Conservation (phyloP, 2,888 invertebrate species). For the Sinotaia quadrata region DNA sequence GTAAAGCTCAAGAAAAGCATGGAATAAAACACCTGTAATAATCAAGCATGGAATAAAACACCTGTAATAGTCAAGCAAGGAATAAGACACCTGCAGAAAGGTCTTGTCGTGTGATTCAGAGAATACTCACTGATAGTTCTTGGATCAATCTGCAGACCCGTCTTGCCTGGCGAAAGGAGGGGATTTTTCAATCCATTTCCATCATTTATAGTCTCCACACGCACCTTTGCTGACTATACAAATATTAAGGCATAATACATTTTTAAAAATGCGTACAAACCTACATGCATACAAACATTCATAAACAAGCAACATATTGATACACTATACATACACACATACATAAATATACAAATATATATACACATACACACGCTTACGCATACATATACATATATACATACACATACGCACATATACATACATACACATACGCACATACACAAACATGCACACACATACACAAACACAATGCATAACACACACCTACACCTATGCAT, state of each 20-base stretch:
- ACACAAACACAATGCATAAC: neutral
- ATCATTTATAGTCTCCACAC: conserved; percentile 57
- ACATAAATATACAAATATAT: conserved; percentile 4
- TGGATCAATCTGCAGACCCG: conserved; percentile 9
- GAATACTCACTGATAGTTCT: conserved; percentile 9
- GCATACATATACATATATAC: neutral
- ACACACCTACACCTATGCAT: too few relatives aligned
- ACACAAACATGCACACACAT: neutral
- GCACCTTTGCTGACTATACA: conserved; percentile 22
- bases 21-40: neutral
- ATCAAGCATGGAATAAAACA: neutral
- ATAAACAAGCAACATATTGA: too few relatives aligned
- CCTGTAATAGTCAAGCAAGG: too few relatives aligned
- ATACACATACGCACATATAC: neutral
- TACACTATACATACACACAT: too few relatives aligned
- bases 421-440: neutral
- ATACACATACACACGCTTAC: neutral
- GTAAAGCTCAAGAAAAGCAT: neutral
- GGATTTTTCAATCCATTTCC: conserved; percentile 64
- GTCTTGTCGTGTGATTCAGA: too few relatives aligned
- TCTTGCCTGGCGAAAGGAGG: conserved; percentile 39
- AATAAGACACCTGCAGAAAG: too few relatives aligned
- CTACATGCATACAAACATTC: too few relatives aligned
- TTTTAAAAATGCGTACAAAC: neutral
- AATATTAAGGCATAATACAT: neutral